A percentile compares a stretch with the other conserved stretches of the same genome.
Conservation (phyloP, 64 coral and sea anemone species). For the Actinia tenebrosa region DNA sequence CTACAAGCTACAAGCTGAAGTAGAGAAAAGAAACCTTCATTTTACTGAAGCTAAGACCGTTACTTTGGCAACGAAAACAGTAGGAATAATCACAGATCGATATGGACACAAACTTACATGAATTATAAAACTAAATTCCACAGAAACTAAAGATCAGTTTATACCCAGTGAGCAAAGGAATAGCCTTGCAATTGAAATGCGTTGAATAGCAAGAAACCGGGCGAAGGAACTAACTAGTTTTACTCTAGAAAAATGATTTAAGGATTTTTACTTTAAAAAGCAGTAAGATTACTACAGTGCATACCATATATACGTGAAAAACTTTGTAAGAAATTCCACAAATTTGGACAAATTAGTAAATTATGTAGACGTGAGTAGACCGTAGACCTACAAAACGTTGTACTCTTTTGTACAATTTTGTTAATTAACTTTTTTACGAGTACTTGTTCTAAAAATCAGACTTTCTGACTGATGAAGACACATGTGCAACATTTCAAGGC, state of each 20-base stretch:
- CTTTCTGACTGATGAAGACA: too few relatives aligned
- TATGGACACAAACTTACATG: slow-evolving; percentile 1
- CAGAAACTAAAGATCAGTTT: background rate
- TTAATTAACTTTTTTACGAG: too few relatives aligned
- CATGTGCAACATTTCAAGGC: too few relatives aligned
- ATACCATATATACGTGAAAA: too few relatives aligned
- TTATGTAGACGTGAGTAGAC: too few relatives aligned
- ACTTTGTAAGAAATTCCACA: too few relatives aligned
- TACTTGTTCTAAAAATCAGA: too few relatives aligned
- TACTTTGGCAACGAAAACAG: slow-evolving; percentile 16
- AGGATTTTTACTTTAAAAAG: background rate
- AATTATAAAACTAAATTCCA: slow-evolving; percentile 15
- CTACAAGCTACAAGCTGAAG: background rate
- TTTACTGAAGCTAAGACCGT: background rate
- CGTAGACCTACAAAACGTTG: too few relatives aligned
- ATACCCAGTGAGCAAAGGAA: background rate
- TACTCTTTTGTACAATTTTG: too few relatives aligned
- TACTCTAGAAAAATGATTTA: background rate
- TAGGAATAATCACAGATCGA: background rate
- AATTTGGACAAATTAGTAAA: too few relatives aligned
- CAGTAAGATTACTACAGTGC: background rate
- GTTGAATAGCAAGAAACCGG: too few relatives aligned
- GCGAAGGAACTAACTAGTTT: background rate
- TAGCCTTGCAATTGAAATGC: background rate
- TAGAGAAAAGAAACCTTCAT: background rate